Evolutionary conservation across 2,888 invertebrate species (phyloP).

Genomic region (Abscondita cerata): DNA sequence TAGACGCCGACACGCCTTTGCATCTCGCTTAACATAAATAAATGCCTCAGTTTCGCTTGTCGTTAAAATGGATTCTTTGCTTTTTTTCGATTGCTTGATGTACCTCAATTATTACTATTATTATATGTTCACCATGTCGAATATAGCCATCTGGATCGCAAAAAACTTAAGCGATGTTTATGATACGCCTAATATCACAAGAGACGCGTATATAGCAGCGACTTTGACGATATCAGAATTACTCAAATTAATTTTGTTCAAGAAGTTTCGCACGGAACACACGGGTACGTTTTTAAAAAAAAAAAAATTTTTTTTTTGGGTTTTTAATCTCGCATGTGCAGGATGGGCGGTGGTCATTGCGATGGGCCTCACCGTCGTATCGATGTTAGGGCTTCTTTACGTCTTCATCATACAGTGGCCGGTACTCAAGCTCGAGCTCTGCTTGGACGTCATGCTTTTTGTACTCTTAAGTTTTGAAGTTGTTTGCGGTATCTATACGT

Average conservation of each 20-base stretch:
- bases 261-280: slow-evolving; percentile 8
- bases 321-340: not conserved
- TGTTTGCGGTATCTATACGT: slow-evolving; percentile 7
- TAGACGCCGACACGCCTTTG: slow-evolving; percentile 2
- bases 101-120: slow-evolving; percentile 16
- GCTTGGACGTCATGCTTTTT: slow-evolving; percentile 21
- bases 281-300: slow-evolving; percentile 10
- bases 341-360: slow-evolving; percentile 4
- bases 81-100: slow-evolving; percentile 22
- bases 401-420: slow-evolving; percentile 21
- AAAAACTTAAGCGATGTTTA: slow-evolving; percentile 8
- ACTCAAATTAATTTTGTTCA: slow-evolving; percentile 14
- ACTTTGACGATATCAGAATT: slow-evolving; percentile 16
- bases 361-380: not conserved
- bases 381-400: slow-evolving; percentile 4
- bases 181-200: slow-evolving; percentile 10
- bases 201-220: slow-evolving; percentile 15
- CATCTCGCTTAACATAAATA: not conserved
- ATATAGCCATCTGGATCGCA: slow-evolving; percentile 18
- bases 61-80: slow-evolving; percentile 16
- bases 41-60: not conserved
- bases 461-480: slow-evolving; percentile 12
- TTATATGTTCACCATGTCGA: slow-evolving; percentile 23
- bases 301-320: not conserved
- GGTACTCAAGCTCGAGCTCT: slow-evolving; percentile 15